Conservation (phyloP, 2,113 vertebrate species). For the Pao palembangensis region DNA sequence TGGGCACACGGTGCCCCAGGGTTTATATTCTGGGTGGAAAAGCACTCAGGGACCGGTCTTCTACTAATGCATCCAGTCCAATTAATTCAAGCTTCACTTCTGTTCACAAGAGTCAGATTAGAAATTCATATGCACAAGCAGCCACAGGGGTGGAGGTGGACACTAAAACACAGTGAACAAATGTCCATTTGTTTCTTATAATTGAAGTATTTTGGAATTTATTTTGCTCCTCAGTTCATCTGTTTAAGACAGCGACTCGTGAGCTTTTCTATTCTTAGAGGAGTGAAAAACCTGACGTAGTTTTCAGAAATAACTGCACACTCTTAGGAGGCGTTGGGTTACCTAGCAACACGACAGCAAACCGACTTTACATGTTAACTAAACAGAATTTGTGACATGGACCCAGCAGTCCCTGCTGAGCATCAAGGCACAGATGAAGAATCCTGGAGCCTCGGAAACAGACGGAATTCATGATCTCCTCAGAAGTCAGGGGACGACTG, state of each 20-base stretch:
- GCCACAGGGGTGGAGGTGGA: neutral
- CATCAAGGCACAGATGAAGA: neutral
- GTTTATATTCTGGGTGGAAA: constrained; percentile 24
- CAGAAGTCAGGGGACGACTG: constrained; percentile 9
- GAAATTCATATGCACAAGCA: too few species aligned
- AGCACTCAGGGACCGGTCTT: constrained; percentile 9
- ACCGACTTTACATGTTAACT: constrained; percentile 32
- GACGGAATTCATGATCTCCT: constrained; percentile 19
- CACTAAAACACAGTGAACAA: neutral
- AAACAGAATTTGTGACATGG: constrained; percentile 19
- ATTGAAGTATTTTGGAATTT: constrained; percentile 2
- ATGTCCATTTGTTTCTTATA: neutral
- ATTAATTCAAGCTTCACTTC: neutral
- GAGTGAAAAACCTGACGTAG: constrained; percentile 72
- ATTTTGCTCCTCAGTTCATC: constrained; percentile 18
- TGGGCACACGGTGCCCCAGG: constrained; percentile 2
- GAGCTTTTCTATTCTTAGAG: constrained; percentile 59
- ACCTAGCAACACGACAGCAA: constrained; percentile 65
- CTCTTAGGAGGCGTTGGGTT: constrained; percentile 64
- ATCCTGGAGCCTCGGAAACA: too few species aligned
- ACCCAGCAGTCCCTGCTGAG: constrained; percentile 4
- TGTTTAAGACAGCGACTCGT: constrained; percentile 45
- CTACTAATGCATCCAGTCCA: neutral
- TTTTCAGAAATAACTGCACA: constrained; percentile 74
- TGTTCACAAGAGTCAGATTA: neutral